A percentile compares a stretch with the other conserved stretches of the same genome.
Conservation (phyloP, 1,140 invertebrate genomes). For the Phymorhynchus buccinoides region DNA sequence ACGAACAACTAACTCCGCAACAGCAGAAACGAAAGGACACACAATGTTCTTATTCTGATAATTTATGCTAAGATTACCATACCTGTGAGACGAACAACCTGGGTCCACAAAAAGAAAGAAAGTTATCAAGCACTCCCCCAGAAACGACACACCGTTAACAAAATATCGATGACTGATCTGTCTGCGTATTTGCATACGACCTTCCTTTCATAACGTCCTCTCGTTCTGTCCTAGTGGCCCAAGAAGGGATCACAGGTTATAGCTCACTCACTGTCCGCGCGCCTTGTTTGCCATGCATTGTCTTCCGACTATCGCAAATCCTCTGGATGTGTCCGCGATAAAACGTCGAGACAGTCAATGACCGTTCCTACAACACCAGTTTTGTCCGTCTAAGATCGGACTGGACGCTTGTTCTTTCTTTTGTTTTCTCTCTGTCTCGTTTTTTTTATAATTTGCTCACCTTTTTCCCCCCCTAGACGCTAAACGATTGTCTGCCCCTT, state of each 20-base stretch:
- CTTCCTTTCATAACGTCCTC: background rate
- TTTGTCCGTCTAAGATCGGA: too few relatives aligned
- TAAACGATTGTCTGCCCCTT: background rate
- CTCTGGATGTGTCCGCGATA: background rate
- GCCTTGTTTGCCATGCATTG: background rate
- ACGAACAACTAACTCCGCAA: too few relatives aligned
- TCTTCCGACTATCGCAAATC: background rate
- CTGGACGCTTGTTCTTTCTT: background rate
- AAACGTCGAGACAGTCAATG: background rate
- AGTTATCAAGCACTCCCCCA: too few relatives aligned
- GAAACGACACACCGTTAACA: background rate
- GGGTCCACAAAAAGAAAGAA: too few relatives aligned
- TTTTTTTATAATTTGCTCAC: background rate
- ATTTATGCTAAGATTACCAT: background rate
- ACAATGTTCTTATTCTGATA: background rate
- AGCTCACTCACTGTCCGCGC: background rate
- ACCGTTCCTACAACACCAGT: background rate
- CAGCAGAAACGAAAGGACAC: too few relatives aligned
- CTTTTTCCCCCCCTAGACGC: background rate
- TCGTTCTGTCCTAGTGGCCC: background rate
- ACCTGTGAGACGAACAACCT: too few relatives aligned
- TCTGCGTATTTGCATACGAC: conserved; percentile 15
- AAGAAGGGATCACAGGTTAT: background rate
- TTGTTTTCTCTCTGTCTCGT: too few relatives aligned
- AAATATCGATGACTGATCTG: background rate